Conservation (phyloP, 2,797 vertebrate genomes). For the Furcifer pardalis region DNA sequence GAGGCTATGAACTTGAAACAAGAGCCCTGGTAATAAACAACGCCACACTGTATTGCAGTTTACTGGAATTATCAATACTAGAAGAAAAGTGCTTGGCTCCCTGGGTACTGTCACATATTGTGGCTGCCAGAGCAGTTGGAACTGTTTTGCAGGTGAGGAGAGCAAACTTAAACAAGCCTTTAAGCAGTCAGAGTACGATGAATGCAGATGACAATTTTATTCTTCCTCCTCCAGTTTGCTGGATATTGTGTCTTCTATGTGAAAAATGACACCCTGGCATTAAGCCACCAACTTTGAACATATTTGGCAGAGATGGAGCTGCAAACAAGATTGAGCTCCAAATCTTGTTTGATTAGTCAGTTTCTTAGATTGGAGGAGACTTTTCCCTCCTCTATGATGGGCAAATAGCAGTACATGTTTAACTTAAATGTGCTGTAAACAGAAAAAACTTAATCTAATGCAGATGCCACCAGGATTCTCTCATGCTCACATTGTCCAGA, state of each 20-base stretch:
- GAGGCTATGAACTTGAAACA: conserved; percentile 13
- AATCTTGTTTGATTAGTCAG: conserved; percentile 52
- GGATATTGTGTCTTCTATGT: conserved; percentile 68
- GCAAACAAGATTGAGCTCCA: conserved; percentile 52
- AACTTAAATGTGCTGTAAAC: neutral
- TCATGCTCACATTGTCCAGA: neutral
- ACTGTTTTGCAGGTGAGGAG: conserved; percentile 34
- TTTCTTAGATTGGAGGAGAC: conserved; percentile 35
- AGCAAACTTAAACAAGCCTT: conserved; percentile 47
- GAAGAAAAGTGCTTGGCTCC: conserved; percentile 36
- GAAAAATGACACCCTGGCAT: conserved; percentile 70
- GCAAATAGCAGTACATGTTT: neutral
- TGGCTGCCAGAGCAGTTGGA: conserved; percentile 54
- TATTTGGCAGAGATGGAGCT: conserved; percentile 56
- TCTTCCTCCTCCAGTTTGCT: conserved; percentile 66
- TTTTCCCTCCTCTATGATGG: neutral
- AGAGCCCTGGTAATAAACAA: conserved; percentile 43
- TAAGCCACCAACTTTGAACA: conserved; percentile 63
- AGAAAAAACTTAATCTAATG: neutral
- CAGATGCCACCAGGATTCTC: neutral
- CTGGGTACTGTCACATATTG: conserved; percentile 47
- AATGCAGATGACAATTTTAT: conserved; percentile 70
- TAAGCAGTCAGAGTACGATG: conserved; percentile 36
- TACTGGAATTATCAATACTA: conserved; percentile 32
- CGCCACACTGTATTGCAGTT: conserved; percentile 8